Conservation (phyloP, 2,113 vertebrate species). For the Odontesthes bonariensis region DNA sequence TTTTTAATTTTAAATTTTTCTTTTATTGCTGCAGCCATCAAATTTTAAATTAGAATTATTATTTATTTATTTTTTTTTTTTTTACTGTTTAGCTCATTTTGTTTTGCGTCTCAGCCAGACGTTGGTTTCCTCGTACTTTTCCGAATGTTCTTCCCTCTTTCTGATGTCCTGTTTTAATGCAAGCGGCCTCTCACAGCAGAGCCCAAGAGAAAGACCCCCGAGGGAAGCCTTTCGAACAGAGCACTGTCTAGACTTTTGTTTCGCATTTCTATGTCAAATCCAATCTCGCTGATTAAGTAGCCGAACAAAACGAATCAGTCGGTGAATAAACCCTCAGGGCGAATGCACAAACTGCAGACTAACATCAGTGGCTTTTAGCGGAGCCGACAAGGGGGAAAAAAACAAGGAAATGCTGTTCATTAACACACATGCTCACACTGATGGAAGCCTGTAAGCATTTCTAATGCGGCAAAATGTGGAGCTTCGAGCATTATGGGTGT, state of each 20-base stretch:
- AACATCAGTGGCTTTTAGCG: conserved; percentile 19
- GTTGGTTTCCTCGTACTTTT: not conserved
- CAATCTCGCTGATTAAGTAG: conserved; percentile 7
- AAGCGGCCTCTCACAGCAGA: not conserved
- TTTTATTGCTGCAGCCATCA: too few species aligned
- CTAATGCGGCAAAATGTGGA: not conserved
- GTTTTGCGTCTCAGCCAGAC: too few species aligned
- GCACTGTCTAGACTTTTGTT: not conserved
- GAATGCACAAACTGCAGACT: not conserved
- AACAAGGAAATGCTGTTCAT: not conserved
- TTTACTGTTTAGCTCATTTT: too few species aligned
- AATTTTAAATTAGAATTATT: not conserved
- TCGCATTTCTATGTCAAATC: conserved; percentile 31
- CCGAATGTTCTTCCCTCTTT: conserved; percentile 6
- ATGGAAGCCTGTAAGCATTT: not conserved
- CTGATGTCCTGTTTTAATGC: conserved; percentile 25
- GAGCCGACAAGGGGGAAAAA: conserved; percentile 1
- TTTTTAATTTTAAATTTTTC: too few species aligned
- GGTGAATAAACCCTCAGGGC: conserved; percentile 7
- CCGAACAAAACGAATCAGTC: conserved; percentile 21
- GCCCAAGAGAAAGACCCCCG: conserved; percentile 14
- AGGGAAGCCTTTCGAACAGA: conserved; percentile 14
- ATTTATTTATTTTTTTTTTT: not conserved
- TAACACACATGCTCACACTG: not conserved
- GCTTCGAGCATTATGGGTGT: too few species aligned